Evolutionary conservation across 2,888 invertebrate species (phyloP), one percentile per base, ranked within the genome.

Genomic region (Drosophila acutilabella): DNA sequence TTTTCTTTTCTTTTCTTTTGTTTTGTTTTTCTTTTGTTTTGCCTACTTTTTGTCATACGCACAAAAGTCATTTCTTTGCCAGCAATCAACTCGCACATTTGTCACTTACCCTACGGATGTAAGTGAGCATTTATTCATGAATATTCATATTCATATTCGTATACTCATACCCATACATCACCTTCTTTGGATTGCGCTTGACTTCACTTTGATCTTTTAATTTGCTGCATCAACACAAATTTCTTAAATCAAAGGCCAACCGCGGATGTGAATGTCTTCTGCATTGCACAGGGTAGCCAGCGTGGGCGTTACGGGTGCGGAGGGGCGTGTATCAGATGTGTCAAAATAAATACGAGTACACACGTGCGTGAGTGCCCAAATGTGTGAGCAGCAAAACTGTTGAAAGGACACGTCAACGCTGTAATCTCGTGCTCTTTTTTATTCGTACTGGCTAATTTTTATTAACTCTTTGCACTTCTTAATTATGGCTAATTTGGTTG

Each of bases 181-280:
- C 41, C 30, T 50, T 47, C 53, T 44, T 74, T 33, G 48, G 56
- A 50, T 41, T 65, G 57, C 60, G 14, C 52, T 44, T 45, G 48
- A 41, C 16, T 44, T 54, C 64, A 69, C 90, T 91, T 91, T 91
- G 91, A 91, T 91, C 91, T 91, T 82, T 83, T 87, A 87, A 87
- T 90, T 90, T 85, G 85, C 86, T 87, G 89, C 88, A 89, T 88
- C 88, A 90, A 88, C 82, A 86, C 83, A 88, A 88, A 30, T 30
- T 90, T 91, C 89, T 91, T 81, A 88, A 91, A 91, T 91, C 92
- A 91, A 90, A 91, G 91, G 80, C 69, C 71, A 58, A 56, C 89
- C 84, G 82, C 80, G 52, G 58, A 72, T 60, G 65, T 48, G 40
- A 42, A 42, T 16, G 57, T 41, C 44, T 74, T 71, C 68, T 70